Evolutionary conservation across 2,797 vertebrate genomes (phyloP).

Genomic region (Sebastes steindachneri): DNA sequence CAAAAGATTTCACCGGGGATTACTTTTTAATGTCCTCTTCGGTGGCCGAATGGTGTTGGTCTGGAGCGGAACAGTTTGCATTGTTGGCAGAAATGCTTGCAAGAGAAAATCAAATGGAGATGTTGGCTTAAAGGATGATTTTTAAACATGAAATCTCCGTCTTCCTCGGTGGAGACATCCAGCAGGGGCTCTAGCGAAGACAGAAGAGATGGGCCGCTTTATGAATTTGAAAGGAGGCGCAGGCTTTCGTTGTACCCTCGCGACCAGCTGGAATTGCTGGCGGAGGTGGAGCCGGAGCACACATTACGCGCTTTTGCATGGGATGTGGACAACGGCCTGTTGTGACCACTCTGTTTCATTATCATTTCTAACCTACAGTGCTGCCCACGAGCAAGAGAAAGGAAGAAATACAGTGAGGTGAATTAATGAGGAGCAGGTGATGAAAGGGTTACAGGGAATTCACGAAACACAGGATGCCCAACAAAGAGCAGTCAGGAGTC

Average conservation of each 20-base stretch:
- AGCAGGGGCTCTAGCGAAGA: not conserved
- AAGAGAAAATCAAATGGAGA: conserved; percentile 5
- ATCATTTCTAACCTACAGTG: not conserved
- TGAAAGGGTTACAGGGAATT: conserved; percentile 59
- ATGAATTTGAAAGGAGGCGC: conserved; percentile 34
- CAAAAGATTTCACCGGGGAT: conserved; percentile 36
- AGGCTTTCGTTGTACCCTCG: not conserved
- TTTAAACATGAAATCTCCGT: conserved; percentile 26
- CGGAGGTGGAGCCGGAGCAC: not conserved
- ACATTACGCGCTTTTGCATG: not conserved
- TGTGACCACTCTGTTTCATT: conserved; percentile 25
- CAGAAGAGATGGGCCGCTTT: not conserved
- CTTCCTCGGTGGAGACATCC: conserved; percentile 1
- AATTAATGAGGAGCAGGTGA: conserved; percentile 64
- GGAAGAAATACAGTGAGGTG: conserved; percentile 27
- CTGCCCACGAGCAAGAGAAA: not conserved
- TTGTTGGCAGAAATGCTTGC: not conserved
- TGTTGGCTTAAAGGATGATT: conserved; percentile 12
- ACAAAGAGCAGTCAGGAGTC: conserved; percentile 58
- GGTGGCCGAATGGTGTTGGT: not conserved
- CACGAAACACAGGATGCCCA: conserved; percentile 15
- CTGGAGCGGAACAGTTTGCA: not conserved
- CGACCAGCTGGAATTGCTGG: not conserved
- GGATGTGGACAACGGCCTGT: not conserved
- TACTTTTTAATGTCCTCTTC: conserved; percentile 32